Percentiles rank a stretch among this genome's conserved stretches.
Evolutionary conservation across 23 tunicate genomes (phyloP).

Genomic region (Oikopleura vanhoeffeni): DNA sequence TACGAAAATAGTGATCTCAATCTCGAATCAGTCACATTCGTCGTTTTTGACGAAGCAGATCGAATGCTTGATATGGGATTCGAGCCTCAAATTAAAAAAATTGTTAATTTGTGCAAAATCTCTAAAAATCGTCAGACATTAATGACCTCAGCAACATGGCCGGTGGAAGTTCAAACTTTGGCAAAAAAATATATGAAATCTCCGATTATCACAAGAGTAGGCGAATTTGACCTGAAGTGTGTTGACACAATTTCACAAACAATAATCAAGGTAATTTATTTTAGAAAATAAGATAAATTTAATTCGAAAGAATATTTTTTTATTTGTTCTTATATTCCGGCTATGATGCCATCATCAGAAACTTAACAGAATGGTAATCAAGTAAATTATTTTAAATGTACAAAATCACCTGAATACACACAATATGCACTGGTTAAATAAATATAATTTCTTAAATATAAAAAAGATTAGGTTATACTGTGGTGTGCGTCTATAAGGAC

Average conservation of each 20-base stretch:
- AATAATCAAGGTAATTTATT: background rate
- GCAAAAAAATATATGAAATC: background rate
- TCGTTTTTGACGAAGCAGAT: slow-evolving; percentile 96
- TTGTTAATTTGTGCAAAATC: no score
- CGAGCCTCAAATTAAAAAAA: slow-evolving; percentile 73
- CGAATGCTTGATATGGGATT: slow-evolving; percentile 97
- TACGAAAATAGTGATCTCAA: slow-evolving; percentile 26
- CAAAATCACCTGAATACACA: no score
- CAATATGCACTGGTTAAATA: no score
- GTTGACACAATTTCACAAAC: background rate
- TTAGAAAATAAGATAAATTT: no score
- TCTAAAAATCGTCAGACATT: slow-evolving; percentile 73
- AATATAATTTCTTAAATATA: no score
- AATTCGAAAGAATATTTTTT: no score
- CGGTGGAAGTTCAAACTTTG: slow-evolving; percentile 8
- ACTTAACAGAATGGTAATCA: no score
- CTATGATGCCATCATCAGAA: no score
- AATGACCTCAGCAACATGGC: slow-evolving; percentile 99
- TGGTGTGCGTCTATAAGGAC: no score
- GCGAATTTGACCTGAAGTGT: background rate
- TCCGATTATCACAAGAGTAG: background rate
- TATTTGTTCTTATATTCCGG: no score
- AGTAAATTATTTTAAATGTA: no score
- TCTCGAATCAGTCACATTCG: slow-evolving; percentile 34
- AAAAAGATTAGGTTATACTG: no score